Evolutionary conservation across 1,140 invertebrate genomes (phyloP).

Genomic region (Forficula auricularia): DNA sequence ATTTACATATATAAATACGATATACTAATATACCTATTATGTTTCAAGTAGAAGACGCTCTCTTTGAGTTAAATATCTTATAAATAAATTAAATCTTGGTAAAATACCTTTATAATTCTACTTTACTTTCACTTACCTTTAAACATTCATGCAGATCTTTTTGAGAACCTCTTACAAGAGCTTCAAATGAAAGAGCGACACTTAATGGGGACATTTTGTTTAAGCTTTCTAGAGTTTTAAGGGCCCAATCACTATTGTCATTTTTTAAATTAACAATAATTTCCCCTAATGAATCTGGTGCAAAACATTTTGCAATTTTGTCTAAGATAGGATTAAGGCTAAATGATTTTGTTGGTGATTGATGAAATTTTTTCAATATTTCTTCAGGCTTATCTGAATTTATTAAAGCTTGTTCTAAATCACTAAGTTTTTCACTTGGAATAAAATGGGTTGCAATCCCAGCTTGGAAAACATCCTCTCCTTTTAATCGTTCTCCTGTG

Average conservation of each 20-base stretch:
- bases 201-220: slow-evolving; percentile 83
- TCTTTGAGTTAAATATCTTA: too few relatives aligned
- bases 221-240: slow-evolving; percentile 47
- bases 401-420: slow-evolving; percentile 49
- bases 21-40: too few relatives aligned
- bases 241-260: slow-evolving; percentile 63
- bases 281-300: slow-evolving; percentile 54
- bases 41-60: too few relatives aligned
- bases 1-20: too few relatives aligned
- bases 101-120: too few relatives aligned
- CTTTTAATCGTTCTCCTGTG: slow-evolving; percentile 65
- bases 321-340: slow-evolving; percentile 32
- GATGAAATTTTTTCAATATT: slow-evolving; percentile 33
- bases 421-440: slow-evolving; percentile 42
- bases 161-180: slow-evolving; percentile 53
- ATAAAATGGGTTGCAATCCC: slow-evolving; percentile 90
- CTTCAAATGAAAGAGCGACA: slow-evolving; percentile 69
- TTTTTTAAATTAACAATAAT: slow-evolving; percentile 58
- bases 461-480: slow-evolving; percentile 69
- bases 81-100: too few relatives aligned
- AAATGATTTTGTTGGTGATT: slow-evolving; percentile 20
- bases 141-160: slow-evolving; percentile 68
- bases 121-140: too few relatives aligned
- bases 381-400: slow-evolving; percentile 29
- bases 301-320: slow-evolving; percentile 70